phyloP scores from a whole-genome alignment of 1,140 invertebrate species.

The Paracyclopina nana region DNA sequence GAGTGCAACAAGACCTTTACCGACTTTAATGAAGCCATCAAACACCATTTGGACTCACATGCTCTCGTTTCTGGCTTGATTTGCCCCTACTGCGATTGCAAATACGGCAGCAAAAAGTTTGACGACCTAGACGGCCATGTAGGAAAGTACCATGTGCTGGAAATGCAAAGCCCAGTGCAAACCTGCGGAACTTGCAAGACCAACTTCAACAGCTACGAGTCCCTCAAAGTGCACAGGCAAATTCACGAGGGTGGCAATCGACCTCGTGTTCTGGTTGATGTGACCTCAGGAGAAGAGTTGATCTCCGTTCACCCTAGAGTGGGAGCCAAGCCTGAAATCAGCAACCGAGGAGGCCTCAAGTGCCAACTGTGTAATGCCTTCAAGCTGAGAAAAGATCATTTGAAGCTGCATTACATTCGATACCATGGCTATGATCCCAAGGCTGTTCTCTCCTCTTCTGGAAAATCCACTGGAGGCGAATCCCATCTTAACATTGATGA shows the following conservation, averaged over 20 bases:
- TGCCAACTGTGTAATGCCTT: slow-evolving; percentile 15
- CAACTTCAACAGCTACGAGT: slow-evolving; percentile 6
- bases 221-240: slow-evolving; percentile 4
- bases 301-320: slow-evolving; percentile 3
- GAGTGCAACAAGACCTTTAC: slow-evolving; percentile 3
- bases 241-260: slow-evolving; percentile 7
- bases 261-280: background rate
- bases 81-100: slow-evolving; percentile 5
- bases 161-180: slow-evolving; percentile 12
- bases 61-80: slow-evolving; percentile 4
- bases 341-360: slow-evolving; percentile 6
- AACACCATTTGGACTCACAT: slow-evolving; percentile 11
- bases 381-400: slow-evolving; percentile 11
- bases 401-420: slow-evolving; percentile 10
- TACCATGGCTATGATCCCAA: slow-evolving; percentile 12
- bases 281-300: background rate
- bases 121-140: slow-evolving; percentile 4
- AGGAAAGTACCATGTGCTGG: slow-evolving; percentile 10
- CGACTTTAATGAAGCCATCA: background rate
- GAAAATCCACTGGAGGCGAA: background rate
- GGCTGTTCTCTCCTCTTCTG: background rate
- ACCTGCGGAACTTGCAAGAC: slow-evolving; percentile 11
- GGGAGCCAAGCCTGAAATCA: slow-evolving; percentile 6
- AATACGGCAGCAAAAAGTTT: slow-evolving; percentile 4
- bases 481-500: no score